Evolutionary conservation across 1,140 invertebrate species (phyloP).

Genomic region (Monomorium pharaonis): DNA sequence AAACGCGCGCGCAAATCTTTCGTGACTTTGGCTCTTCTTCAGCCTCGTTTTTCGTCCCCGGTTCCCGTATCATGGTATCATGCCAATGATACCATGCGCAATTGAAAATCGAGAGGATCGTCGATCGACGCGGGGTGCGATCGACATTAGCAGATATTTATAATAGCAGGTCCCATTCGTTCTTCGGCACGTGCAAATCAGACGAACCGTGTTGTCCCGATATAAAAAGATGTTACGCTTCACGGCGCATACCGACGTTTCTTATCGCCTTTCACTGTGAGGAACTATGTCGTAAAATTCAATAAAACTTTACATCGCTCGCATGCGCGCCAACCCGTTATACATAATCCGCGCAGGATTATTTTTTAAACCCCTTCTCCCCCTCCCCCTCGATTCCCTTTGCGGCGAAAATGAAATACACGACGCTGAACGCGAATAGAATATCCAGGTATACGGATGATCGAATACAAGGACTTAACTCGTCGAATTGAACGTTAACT

Average conservation of each 20-base stretch:
- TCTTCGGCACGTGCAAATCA: neutral
- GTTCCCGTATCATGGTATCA: too few species aligned
- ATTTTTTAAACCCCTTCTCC: slow-evolving; percentile 43
- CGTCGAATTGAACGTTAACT: neutral
- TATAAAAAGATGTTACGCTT: neutral
- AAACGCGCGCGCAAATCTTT: slow-evolving; percentile 48
- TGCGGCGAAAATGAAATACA: neutral
- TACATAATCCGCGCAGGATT: slow-evolving; percentile 53
- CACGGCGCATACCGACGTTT: neutral
- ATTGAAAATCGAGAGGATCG: neutral
- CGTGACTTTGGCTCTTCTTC: slow-evolving; percentile 1
- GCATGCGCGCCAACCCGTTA: slow-evolving; percentile 52
- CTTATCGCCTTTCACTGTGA: slow-evolving; percentile 24
- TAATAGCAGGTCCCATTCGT: too few species aligned
- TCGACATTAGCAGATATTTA: neutral
- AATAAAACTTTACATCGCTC: slow-evolving; percentile 56
- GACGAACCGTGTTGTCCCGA: neutral
- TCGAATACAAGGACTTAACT: neutral
- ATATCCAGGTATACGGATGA: neutral
- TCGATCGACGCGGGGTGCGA: neutral
- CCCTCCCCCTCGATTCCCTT: neutral
- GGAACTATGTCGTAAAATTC: slow-evolving; percentile 52
- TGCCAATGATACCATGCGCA: too few species aligned
- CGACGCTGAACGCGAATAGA: slow-evolving; percentile 9
- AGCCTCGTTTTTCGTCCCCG: neutral